phyloP scores from a whole-genome alignment of 1,140 invertebrate species.

The Leptopilina boulardi region DNA sequence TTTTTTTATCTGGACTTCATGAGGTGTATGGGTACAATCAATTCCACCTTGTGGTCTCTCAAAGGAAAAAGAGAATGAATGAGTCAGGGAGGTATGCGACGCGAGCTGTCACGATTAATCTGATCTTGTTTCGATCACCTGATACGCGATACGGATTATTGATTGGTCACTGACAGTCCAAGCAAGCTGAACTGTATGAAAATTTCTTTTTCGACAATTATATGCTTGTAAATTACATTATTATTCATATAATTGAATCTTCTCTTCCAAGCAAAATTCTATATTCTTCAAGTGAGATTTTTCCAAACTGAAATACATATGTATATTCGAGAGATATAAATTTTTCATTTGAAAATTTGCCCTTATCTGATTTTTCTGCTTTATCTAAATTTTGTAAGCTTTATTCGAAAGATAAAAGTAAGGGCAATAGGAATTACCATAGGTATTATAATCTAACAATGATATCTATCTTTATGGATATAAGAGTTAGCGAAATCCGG shows the following conservation, averaged over 20 bases:
- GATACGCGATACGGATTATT: not conserved
- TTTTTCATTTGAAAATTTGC: too few species aligned
- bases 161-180: not conserved
- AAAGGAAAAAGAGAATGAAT: constrained; percentile 4
- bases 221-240: not conserved
- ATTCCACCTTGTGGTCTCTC: not conserved
- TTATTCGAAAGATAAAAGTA: too few species aligned
- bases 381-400: too few species aligned
- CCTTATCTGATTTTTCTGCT: too few species aligned
- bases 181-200: not conserved
- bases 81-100: not conserved
- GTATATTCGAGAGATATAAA: too few species aligned
- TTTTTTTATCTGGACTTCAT: not conserved
- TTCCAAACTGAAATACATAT: too few species aligned
- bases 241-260: not conserved
- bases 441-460: not conserved
- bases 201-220: not conserved
- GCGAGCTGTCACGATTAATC: constrained; percentile 10
- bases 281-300: too few species aligned
- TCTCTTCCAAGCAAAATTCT: too few species aligned
- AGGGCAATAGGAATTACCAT: not conserved
- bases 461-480: constrained; percentile 9
- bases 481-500: not conserved
- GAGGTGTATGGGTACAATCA: not conserved
- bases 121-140: not conserved